Percentiles rank a stretch among this genome's conserved stretches.
These are phyloP conservation scores for Armadillidium nasatum DNA, from an alignment of 1,140 invertebrate species.

Conservation along the genomic window DNA sequence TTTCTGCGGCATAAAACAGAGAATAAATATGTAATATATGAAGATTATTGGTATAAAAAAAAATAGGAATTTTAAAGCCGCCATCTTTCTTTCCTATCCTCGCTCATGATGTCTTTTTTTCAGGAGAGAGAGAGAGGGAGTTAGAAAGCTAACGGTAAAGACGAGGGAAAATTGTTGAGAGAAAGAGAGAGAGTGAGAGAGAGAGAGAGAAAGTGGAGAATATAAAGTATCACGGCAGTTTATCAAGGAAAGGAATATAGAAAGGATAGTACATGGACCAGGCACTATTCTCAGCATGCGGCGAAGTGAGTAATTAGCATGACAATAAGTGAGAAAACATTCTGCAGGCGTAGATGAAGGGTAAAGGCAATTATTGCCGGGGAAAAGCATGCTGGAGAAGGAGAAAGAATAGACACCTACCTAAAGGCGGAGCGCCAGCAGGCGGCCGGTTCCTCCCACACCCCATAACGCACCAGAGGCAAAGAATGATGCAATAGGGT, in stretches of 20 bases:
- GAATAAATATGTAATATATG: too few relatives aligned
- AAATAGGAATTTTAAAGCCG: too few relatives aligned
- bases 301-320: background rate
- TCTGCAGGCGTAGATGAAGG: conserved; percentile 8
- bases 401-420: background rate
- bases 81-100: too few relatives aligned
- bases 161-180: background rate
- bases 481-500: conserved; percentile 10
- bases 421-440: conserved; percentile 7
- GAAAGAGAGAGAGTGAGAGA: background rate
- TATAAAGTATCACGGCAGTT: background rate
- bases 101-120: too few relatives aligned
- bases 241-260: background rate
- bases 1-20: too few relatives aligned
- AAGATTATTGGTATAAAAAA: too few relatives aligned
- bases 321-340: conserved; percentile 8
- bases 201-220: background rate
- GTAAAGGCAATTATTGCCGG: background rate
- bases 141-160: too few relatives aligned
- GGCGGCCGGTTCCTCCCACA: conserved; percentile 6
- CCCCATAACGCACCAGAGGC: conserved; percentile 1
- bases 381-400: background rate
- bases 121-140: too few relatives aligned
- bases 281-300: background rate
- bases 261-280: conserved; percentile 12